Conservation (phyloP, 2,797 vertebrate species). For the Gymnodraco acuticeps region DNA sequence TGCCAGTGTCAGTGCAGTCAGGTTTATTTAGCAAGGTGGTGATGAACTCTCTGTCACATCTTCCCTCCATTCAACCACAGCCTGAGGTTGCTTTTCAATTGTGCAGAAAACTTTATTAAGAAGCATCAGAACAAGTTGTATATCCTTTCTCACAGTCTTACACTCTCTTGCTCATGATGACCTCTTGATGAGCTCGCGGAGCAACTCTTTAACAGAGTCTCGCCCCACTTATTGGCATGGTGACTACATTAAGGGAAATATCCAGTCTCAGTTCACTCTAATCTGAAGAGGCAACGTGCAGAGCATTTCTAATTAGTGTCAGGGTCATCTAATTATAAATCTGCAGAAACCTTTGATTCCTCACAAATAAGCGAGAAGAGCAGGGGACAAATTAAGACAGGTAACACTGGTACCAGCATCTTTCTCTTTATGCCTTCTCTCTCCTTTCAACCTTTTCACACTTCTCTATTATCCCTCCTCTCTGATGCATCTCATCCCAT, state of each 20-base stretch:
- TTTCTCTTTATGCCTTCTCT: slow-evolving; percentile 24
- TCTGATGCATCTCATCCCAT: slow-evolving; percentile 10
- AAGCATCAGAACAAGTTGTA: too few species aligned
- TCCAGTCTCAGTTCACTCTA: slow-evolving; percentile 66
- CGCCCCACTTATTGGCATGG: slow-evolving; percentile 36
- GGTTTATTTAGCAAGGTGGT: too few species aligned
- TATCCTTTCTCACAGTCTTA: too few species aligned
- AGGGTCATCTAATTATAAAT: slow-evolving; percentile 78
- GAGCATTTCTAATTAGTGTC: slow-evolving; percentile 79
- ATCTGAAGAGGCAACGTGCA: slow-evolving; percentile 66
- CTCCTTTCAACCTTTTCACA: slow-evolving; percentile 28
- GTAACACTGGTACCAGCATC: slow-evolving; percentile 30
- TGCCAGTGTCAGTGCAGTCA: too few species aligned
- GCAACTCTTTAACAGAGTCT: slow-evolving; percentile 23
- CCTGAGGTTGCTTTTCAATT: too few species aligned
- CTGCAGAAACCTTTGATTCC: slow-evolving; percentile 75
- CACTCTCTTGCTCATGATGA: slow-evolving; percentile 5
- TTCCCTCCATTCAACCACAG: too few species aligned
- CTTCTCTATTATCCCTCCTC: slow-evolving; percentile 13
- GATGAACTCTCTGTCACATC: too few species aligned
- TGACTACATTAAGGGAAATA: slow-evolving; percentile 61
- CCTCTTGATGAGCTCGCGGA: slow-evolving; percentile 42
- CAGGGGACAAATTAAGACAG: slow-evolving; percentile 40
- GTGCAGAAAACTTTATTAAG: too few species aligned
- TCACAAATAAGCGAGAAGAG: slow-evolving; percentile 56